phyloP scores from a whole-genome alignment of 2,797 vertebrate species.

The Hapalemur alaotrensis region DNA sequence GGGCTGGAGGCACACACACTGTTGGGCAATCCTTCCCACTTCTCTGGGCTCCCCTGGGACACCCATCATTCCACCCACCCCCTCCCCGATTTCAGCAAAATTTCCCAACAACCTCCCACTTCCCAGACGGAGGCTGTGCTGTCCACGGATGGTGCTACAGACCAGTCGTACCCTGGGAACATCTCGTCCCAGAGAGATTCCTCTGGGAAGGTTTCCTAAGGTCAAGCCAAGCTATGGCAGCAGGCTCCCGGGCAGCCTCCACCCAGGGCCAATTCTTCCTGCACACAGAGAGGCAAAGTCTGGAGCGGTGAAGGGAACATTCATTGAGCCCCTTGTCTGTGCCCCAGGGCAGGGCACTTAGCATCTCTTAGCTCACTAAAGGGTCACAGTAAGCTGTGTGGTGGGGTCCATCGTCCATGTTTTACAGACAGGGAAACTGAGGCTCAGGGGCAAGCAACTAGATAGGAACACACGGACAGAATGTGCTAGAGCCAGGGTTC shows the following conservation, averaged over 20 bases:
- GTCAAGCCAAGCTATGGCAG: background rate
- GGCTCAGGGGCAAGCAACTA: background rate
- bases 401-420: background rate
- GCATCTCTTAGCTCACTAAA: background rate
- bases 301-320: background rate
- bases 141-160: background rate
- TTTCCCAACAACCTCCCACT: slow-evolving; percentile 20
- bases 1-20: background rate
- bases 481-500: background rate
- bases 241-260: background rate
- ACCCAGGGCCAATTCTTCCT: background rate
- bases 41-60: background rate
- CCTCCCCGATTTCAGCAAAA: background rate
- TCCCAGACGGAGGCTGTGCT: background rate
- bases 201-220: slow-evolving; percentile 25
- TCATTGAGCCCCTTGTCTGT: background rate
- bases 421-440: background rate
- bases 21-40: background rate
- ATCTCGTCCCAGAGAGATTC: background rate
- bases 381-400: background rate
- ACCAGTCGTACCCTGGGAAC: background rate
- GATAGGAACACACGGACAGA: background rate
- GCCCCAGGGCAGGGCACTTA: background rate
- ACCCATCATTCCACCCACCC: background rate
- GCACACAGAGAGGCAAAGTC: background rate